These are phyloP conservation scores for Mus musculus DNA, from an alignment of 2,113 vertebrate species.

Conservation along the genomic window GRCm39 chr1:20660501-20661000, in stretches of 20 bases:
- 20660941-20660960: constrained; percentile 62
- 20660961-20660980: neutral
- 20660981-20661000: constrained; percentile 26
- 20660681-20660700: constrained; percentile 3
- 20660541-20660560: neutral
- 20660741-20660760: neutral
- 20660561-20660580: neutral
- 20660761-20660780: neutral
- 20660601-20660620: neutral
- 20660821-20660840: constrained; percentile 50
- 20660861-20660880: neutral
- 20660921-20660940: constrained; percentile 62
- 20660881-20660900: neutral
- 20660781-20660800: neutral
- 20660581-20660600: neutral
- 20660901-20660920: constrained; percentile 57
- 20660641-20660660: neutral
- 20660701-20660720: neutral
- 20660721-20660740: constrained; percentile 41
- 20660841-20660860: neutral
- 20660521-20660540: neutral
- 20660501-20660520: neutral
- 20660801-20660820: neutral
- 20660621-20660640: neutral
- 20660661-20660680: neutral